phyloP scores from a whole-genome alignment of 37 sponge, comb jelly and placozoan genomes.

The Ianthella basta region DNA sequence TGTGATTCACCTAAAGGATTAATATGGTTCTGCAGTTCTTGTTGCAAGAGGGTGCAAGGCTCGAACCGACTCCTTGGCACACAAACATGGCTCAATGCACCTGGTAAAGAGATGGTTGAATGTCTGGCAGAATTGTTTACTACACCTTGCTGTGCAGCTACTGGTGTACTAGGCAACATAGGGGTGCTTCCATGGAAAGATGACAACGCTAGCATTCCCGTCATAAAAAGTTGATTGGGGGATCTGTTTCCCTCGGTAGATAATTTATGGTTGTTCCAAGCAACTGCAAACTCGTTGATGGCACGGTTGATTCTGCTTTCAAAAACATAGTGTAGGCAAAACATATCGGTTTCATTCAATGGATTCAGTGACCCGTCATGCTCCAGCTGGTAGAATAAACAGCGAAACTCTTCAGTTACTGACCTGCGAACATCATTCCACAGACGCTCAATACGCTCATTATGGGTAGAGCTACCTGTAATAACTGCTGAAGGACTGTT shows the following conservation, averaged over 20 bases:
- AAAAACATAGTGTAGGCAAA: slow-evolving; percentile 20
- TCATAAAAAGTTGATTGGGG: slow-evolving; percentile 20
- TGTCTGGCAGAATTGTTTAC: background rate
- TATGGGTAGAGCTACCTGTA: slow-evolving; percentile 20
- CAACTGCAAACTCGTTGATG: slow-evolving; percentile 17
- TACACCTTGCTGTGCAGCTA: background rate
- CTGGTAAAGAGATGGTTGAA: no score
- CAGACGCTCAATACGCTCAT: slow-evolving; percentile 25
- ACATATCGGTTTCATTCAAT: slow-evolving; percentile 15
- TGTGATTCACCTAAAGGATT: slow-evolving; percentile 23
- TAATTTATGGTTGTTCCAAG: slow-evolving; percentile 34
- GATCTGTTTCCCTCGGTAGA: slow-evolving; percentile 18
- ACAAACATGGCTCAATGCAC: background rate
- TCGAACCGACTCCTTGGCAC: slow-evolving; percentile 20
- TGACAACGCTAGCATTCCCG: background rate
- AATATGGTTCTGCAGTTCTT: slow-evolving; percentile 19
- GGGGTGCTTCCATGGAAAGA: slow-evolving; percentile 5
- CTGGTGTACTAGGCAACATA: slow-evolving; percentile 13
- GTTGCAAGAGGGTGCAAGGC: slow-evolving; percentile 12
- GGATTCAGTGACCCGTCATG: background rate
- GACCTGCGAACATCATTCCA: slow-evolving; percentile 30
- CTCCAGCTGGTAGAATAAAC: slow-evolving; percentile 17
- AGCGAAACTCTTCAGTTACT: slow-evolving; percentile 23
- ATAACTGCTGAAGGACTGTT: slow-evolving; percentile 5
- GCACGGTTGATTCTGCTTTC: background rate